phyloP scores from a whole-genome alignment of 2,888 invertebrate species.

The Dyspetes luteomarginatus region DNA sequence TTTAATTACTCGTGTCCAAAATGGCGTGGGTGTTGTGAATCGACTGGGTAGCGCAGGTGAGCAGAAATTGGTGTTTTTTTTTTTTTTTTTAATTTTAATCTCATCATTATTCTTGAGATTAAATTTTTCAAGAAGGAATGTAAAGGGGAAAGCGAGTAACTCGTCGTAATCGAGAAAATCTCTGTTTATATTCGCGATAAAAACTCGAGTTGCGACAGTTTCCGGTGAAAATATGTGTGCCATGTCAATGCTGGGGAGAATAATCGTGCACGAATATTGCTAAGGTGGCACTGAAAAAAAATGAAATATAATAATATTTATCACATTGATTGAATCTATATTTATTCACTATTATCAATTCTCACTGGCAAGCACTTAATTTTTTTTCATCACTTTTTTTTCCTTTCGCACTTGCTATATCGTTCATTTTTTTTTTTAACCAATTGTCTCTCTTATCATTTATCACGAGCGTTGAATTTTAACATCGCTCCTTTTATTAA shows the following conservation, averaged over 20 bases:
- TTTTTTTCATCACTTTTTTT: not conserved
- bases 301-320: not conserved
- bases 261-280: slow-evolving; percentile 29
- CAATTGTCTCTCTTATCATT: not conserved
- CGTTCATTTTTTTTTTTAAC: not conserved
- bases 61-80: slow-evolving; percentile 60
- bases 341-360: not conserved
- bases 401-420: not conserved
- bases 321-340: not conserved
- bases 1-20: slow-evolving; percentile 76
- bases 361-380: no score
- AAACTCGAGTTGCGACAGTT: slow-evolving; percentile 4
- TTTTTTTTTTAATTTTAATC: slow-evolving; percentile 53
- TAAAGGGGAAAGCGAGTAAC: slow-evolving; percentile 6
- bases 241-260: slow-evolving; percentile 17
- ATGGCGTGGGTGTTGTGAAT: slow-evolving; percentile 77
- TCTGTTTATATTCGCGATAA: not conserved
- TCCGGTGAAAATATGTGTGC: slow-evolving; percentile 51
- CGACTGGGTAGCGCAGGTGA: slow-evolving; percentile 76
- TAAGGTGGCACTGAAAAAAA: slow-evolving; percentile 28
- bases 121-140: not conserved
- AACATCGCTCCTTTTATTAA: not conserved
- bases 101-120: not conserved
- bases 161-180: not conserved
- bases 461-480: not conserved